Percentiles rank a stretch among this genome's conserved stretches.
phyloP scores from a whole-genome alignment of 2,113 vertebrate species.

The Apaloderma vittatum region DNA sequence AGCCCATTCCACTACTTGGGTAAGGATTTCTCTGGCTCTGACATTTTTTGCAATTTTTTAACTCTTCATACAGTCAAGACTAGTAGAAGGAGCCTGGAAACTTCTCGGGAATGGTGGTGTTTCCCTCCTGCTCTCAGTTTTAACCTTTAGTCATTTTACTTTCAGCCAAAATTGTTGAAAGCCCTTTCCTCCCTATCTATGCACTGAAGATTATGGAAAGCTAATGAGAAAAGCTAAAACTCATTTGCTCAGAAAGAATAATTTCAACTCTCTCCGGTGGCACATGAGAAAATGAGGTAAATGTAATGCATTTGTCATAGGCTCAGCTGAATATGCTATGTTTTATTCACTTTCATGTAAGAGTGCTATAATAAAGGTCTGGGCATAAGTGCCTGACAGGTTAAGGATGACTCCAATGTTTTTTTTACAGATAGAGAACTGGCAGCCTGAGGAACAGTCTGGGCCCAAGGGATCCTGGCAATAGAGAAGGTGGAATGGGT shows the following conservation, averaged over 20 bases:
- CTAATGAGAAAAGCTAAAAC: constrained; percentile 45
- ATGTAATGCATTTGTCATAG: not conserved
- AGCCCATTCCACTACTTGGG: not conserved
- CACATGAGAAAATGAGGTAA: constrained; percentile 35
- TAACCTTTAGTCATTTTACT: not conserved
- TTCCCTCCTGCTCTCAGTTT: not conserved
- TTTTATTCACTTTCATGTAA: not conserved
- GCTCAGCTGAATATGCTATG: not conserved
- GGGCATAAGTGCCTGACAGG: not conserved
- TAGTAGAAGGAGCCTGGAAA: not conserved
- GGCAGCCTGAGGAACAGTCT: not conserved
- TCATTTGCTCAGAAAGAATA: constrained; percentile 23
- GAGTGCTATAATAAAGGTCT: not conserved
- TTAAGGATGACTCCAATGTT: not conserved
- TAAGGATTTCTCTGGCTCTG: not conserved
- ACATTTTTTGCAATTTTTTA: not conserved
- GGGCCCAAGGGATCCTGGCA: not conserved
- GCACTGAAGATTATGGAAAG: not conserved
- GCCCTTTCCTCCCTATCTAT: not conserved
- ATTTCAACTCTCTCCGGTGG: not conserved
- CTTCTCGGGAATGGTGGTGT: not conserved
- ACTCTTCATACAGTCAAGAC: not conserved
- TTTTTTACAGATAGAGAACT: not conserved
- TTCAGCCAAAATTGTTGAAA: constrained; percentile 10
- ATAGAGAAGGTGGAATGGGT: not conserved